Percentiles rank a stretch among this genome's conserved stretches.
Conservation (phyloP, 2,797 vertebrate species). For the Micropoecilia bifurca region DNA sequence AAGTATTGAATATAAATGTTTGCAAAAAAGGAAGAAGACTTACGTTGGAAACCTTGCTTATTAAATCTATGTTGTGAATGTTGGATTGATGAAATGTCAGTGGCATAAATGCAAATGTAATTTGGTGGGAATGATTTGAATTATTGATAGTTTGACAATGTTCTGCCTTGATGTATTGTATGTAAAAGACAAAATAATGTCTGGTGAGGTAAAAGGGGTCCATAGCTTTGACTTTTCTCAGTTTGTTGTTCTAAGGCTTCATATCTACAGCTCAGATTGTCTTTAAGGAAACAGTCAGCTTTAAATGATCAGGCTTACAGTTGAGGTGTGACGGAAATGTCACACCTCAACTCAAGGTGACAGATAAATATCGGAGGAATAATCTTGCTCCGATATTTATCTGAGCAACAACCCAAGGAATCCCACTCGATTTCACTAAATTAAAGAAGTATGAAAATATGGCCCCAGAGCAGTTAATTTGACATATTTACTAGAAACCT, state of each 20-base stretch:
- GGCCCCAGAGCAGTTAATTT: not conserved
- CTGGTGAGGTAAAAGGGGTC: slow-evolving; percentile 45
- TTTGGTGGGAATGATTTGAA: slow-evolving; percentile 19
- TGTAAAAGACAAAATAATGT: slow-evolving; percentile 28
- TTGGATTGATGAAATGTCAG: not conserved
- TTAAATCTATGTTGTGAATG: slow-evolving; percentile 7
- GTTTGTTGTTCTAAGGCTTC: not conserved
- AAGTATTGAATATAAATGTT: not conserved
- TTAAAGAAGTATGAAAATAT: not conserved
- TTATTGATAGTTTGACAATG: slow-evolving; percentile 19
- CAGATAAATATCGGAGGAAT: not conserved
- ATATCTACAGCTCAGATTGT: not conserved
- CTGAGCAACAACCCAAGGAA: not conserved
- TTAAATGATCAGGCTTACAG: not conserved
- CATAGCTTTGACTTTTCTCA: slow-evolving; percentile 3
- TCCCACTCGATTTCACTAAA: not conserved
- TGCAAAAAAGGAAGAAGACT: not conserved
- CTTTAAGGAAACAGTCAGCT: not conserved
- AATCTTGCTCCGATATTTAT: not conserved
- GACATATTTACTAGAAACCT: not conserved
- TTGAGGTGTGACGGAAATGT: not conserved
- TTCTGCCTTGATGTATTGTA: slow-evolving; percentile 46
- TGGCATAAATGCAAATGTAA: slow-evolving; percentile 10
- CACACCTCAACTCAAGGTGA: too few relatives aligned
- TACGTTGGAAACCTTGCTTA: slow-evolving; percentile 13